A percentile compares a stretch with the other conserved stretches of the same genome.
These are phyloP conservation scores for Ectemnius continuus DNA, from an alignment of 2,888 invertebrate species.

Conservation along the genomic window DNA sequence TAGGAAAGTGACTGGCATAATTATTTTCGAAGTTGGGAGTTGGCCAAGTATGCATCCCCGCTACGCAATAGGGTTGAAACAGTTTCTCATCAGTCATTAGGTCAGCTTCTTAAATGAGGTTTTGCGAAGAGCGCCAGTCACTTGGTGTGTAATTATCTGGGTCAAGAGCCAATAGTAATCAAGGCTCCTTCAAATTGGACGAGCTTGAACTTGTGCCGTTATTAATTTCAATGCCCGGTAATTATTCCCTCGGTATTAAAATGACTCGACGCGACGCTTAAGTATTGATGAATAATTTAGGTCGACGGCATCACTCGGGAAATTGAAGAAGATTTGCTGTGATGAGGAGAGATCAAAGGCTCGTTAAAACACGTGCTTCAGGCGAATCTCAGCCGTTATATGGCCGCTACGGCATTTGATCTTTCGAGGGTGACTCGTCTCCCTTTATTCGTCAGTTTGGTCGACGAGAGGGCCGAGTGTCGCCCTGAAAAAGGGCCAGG, in stretches of 20 bases:
- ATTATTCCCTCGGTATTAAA: constrained; percentile 32
- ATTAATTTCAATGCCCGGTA: constrained; percentile 12
- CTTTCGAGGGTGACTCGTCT: not conserved
- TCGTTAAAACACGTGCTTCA: not conserved
- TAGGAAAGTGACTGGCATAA: too few species aligned
- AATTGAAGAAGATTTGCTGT: not conserved
- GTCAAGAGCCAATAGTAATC: too few species aligned
- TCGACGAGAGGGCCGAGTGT: not conserved
- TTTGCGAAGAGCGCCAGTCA: too few species aligned
- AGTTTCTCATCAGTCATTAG: too few species aligned
- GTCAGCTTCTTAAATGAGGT: too few species aligned
- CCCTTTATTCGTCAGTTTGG: not conserved
- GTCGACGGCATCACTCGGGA: not conserved
- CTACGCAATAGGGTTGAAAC: too few species aligned
- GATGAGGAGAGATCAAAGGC: not conserved
- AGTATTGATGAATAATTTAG: constrained; percentile 33
- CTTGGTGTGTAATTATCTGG: too few species aligned
- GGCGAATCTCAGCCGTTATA: not conserved
- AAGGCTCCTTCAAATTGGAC: too few species aligned
- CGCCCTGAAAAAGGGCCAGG: not conserved
- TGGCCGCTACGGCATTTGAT: not conserved
- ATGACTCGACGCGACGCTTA: not conserved
- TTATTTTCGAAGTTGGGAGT: too few species aligned
- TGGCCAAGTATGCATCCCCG: too few species aligned
- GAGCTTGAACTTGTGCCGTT: too few species aligned